A percentile compares a stretch with the other conserved stretches of the same genome.
Conservation (phyloP, 2,888 invertebrate species). For the Dromius quadrimaculatus region DNA sequence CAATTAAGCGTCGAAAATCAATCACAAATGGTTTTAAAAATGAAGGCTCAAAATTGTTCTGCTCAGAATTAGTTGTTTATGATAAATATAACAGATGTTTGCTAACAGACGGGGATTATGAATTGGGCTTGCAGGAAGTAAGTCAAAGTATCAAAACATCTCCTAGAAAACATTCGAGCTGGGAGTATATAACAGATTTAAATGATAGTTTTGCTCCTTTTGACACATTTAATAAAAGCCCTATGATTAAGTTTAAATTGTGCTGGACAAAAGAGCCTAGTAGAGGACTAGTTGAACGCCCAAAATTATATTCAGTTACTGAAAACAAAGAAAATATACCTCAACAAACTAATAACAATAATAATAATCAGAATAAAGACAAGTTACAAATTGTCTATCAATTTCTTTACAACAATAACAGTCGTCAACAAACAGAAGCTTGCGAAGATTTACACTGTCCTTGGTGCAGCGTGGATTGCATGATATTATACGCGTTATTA, state of each 20-base stretch:
- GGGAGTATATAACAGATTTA: conserved; percentile 75
- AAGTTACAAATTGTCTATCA: conserved; percentile 92
- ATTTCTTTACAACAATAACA: conserved; percentile 95
- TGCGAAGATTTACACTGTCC: conserved; percentile 94
- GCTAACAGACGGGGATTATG: conserved; percentile 90
- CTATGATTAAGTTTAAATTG: conserved; percentile 86
- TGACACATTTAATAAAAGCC: conserved; percentile 66
- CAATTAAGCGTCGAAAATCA: conserved; percentile 78
- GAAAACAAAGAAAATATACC: conserved; percentile 66
- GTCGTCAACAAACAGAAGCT: conserved; percentile 94
- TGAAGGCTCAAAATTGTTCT: conserved; percentile 68
- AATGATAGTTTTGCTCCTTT: conserved; percentile 62
- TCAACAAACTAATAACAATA: conserved; percentile 61
- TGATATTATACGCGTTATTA: conserved; percentile 86
- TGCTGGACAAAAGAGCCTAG: conserved; percentile 85
- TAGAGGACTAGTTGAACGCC: conserved; percentile 76
- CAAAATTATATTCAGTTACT: conserved; percentile 69
- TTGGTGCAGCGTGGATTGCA: conserved; percentile 94
- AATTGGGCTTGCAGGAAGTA: conserved; percentile 85
- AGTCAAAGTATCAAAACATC: conserved; percentile 68
- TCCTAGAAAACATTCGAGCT: conserved; percentile 80
- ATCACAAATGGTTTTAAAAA: conserved; percentile 63
- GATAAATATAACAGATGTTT: conserved; percentile 91
- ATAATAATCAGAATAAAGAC: conserved; percentile 64
- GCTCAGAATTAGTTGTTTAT: conserved; percentile 88